A percentile compares a stretch with the other conserved stretches of the same genome.
These are phyloP conservation scores for Sinodicranocentrus sp. DNA, from an alignment of 2,888 invertebrate genomes.

Conservation along the genomic window DNA sequence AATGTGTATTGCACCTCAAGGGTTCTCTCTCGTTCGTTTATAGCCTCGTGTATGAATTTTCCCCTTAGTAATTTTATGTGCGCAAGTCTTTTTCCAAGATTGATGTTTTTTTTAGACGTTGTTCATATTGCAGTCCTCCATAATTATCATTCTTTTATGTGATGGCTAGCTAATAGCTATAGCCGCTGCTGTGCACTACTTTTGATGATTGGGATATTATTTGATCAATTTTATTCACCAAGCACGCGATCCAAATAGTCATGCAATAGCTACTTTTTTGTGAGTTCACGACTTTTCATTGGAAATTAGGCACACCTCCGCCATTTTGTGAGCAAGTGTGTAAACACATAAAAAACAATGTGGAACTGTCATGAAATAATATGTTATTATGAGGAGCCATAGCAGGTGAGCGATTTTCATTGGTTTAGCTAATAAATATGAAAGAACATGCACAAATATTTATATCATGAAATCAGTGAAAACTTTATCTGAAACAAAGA, in stretches of 20 bases:
- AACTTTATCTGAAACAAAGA: neutral
- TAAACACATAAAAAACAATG: conserved; percentile 6
- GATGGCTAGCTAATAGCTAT: too few relatives aligned
- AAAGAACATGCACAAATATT: conserved; percentile 42
- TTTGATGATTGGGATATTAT: conserved; percentile 24
- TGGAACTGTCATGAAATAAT: conserved; percentile 11
- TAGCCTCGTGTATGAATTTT: conserved; percentile 1
- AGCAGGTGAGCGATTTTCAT: neutral
- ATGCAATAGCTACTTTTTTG: neutral
- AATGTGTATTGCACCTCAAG: conserved; percentile 45
- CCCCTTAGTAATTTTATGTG: neutral
- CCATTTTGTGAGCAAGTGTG: conserved; percentile 5
- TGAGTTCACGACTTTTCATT: neutral
- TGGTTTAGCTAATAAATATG: conserved; percentile 46
- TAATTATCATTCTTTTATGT: conserved; percentile 9
- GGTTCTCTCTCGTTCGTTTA: conserved; percentile 5
- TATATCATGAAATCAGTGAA: conserved; percentile 8
- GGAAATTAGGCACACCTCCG: neutral
- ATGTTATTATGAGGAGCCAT: neutral
- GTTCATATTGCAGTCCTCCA: neutral
- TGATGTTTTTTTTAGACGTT: conserved; percentile 7
- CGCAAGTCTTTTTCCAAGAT: neutral
- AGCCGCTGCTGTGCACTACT: conserved; percentile 13
- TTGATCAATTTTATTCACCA: conserved; percentile 7
- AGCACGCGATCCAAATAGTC: conserved; percentile 10